Evolutionary conservation across 2,888 invertebrate genomes (phyloP).

Genomic region (Ceramica pisi): DNA sequence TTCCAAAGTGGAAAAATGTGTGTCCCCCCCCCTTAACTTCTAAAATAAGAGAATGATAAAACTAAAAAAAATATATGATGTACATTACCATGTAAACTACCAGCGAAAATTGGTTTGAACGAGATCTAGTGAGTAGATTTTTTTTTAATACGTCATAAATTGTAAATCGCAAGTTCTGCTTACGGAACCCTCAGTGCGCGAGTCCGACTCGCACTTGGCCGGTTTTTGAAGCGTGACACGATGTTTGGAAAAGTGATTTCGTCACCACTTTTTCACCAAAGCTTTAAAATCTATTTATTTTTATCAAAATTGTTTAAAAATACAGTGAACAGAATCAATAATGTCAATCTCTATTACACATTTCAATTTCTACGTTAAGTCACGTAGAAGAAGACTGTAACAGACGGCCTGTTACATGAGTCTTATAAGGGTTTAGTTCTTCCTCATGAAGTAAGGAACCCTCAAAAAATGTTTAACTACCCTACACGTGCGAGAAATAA

Average conservation of each 20-base stretch:
- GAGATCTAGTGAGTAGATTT: too few species aligned
- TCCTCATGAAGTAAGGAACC: constrained; percentile 63
- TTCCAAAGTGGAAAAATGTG: too few species aligned
- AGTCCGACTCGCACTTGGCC: too few species aligned
- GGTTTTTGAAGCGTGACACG: not conserved
- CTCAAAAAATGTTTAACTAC: constrained; percentile 73
- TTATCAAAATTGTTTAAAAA: not conserved
- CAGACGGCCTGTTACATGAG: not conserved
- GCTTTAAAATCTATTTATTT: not conserved
- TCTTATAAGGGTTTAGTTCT: not conserved
- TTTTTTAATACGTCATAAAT: too few species aligned
- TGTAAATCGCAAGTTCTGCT: too few species aligned
- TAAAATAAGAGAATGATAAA: too few species aligned
- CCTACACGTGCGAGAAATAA: constrained; percentile 83
- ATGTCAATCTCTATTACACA: not conserved
- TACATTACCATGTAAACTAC: too few species aligned
- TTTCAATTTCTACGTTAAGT: not conserved
- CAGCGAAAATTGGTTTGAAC: too few species aligned
- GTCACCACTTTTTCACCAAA: too few species aligned
- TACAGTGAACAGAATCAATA: not conserved
- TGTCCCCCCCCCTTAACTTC: too few species aligned
- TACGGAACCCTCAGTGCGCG: too few species aligned
- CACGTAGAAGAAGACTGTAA: not conserved
- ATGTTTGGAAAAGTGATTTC: not conserved
- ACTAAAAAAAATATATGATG: too few species aligned